Conservation (phyloP, 2,888 invertebrate genomes). For the Sminthurinus aureus region DNA sequence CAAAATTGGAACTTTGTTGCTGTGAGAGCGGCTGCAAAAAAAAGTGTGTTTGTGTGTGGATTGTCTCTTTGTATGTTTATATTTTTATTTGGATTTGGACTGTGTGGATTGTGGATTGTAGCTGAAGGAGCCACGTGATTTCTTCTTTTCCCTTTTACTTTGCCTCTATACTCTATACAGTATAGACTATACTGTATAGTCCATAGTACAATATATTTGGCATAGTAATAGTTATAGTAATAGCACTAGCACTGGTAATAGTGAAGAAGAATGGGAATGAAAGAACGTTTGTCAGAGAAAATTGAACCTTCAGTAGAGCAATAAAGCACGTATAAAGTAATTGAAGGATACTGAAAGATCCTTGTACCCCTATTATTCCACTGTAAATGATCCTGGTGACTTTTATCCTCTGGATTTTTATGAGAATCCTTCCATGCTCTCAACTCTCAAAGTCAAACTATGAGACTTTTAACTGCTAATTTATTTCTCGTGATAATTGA, state of each 20-base stretch:
- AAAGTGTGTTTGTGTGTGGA: too few species aligned
- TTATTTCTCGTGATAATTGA: slow-evolving; percentile 26
- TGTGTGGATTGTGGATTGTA: neutral
- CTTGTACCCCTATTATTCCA: slow-evolving; percentile 37
- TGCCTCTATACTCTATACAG: too few species aligned
- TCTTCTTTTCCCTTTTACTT: too few species aligned
- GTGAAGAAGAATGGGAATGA: neutral
- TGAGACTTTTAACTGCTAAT: slow-evolving; percentile 29
- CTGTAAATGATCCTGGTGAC: slow-evolving; percentile 19
- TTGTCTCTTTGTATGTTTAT: neutral
- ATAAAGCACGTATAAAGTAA: slow-evolving; percentile 47
- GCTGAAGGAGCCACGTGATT: neutral
- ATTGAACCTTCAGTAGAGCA: slow-evolving; percentile 30
- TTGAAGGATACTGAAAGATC: slow-evolving; percentile 45
- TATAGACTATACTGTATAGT: too few species aligned
- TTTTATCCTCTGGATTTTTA: slow-evolving; percentile 25
- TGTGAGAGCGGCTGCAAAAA: neutral
- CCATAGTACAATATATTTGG: too few species aligned
- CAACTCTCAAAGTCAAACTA: slow-evolving; percentile 14
- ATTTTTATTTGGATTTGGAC: neutral
- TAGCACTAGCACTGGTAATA: neutral
- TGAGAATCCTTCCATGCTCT: neutral
- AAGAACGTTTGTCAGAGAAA: slow-evolving; percentile 17
- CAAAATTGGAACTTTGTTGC: neutral
- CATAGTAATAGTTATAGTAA: too few species aligned